A percentile compares a stretch with the other conserved stretches of the same genome.
Conservation (phyloP, 1,140 invertebrate genomes). For the Rhagoletis zephyria region DNA sequence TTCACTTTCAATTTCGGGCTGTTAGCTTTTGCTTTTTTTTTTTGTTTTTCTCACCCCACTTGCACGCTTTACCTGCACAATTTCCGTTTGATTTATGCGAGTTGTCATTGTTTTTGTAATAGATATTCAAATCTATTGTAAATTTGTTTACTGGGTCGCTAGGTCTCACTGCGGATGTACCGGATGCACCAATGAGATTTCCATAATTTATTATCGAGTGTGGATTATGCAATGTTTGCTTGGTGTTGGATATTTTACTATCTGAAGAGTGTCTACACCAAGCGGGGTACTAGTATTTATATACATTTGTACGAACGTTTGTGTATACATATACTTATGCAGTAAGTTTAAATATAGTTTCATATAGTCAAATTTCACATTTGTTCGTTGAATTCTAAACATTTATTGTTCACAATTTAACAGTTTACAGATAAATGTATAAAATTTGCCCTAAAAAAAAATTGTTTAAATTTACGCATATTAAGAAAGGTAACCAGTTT, state of each 20-base stretch:
- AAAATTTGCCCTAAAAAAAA: too few species aligned
- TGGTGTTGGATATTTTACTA: not conserved
- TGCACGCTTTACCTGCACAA: not conserved
- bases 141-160: not conserved
- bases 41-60: not conserved
- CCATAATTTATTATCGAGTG: conserved; percentile 29
- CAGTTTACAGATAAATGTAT: too few species aligned
- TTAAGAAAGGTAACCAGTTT: too few species aligned
- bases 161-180: not conserved
- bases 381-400: too few species aligned
- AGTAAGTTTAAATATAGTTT: too few species aligned
- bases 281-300: too few species aligned
- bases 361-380: too few species aligned
- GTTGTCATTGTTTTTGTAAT: conserved; percentile 9
- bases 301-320: too few species aligned
- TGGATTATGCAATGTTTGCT: conserved; percentile 5
- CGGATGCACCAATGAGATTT: not conserved
- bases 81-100: conserved; percentile 2
- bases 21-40: not conserved
- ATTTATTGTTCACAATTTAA: too few species aligned
- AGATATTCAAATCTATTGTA: not conserved
- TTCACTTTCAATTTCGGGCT: not conserved
- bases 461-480: too few species aligned
- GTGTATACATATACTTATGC: too few species aligned
- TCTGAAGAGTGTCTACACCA: too few species aligned